These are phyloP conservation scores for Cyanistes caeruleus DNA, from an alignment of 2,113 vertebrate species.

Conservation along the genomic window DNA sequence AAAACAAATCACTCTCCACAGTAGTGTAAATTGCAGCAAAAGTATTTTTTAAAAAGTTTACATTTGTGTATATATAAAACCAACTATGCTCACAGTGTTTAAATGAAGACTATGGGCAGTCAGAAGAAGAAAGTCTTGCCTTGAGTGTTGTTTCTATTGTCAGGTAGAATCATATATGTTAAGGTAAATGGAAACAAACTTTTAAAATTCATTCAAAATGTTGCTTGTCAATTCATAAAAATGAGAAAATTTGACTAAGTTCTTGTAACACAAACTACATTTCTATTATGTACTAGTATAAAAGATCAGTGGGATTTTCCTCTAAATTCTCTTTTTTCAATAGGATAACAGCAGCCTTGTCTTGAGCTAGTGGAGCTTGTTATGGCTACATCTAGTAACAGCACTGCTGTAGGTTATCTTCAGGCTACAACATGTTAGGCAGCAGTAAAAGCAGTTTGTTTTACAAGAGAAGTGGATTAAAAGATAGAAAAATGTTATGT, in stretches of 20 bases:
- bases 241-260: neutral
- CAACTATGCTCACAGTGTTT: neutral
- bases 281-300: neutral
- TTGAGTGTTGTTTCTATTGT: neutral
- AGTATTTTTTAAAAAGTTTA: neutral
- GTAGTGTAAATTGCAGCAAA: neutral
- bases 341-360: neutral
- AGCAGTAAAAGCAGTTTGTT: neutral
- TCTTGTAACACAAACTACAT: neutral
- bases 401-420: neutral
- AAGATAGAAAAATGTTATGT: neutral
- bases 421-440: neutral
- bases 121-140: neutral
- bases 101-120: neutral
- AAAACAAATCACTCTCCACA: neutral
- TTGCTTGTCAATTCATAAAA: neutral
- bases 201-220: neutral
- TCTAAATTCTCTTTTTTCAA: neutral
- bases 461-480: neutral
- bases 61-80: neutral
- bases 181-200: neutral
- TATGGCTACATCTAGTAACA: neutral
- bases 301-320: slow-evolving; percentile 18
- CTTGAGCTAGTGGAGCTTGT: neutral
- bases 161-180: neutral